phyloP scores from a whole-genome alignment of 2,888 invertebrate genomes.

The Rhyacophila evoluta region DNA sequence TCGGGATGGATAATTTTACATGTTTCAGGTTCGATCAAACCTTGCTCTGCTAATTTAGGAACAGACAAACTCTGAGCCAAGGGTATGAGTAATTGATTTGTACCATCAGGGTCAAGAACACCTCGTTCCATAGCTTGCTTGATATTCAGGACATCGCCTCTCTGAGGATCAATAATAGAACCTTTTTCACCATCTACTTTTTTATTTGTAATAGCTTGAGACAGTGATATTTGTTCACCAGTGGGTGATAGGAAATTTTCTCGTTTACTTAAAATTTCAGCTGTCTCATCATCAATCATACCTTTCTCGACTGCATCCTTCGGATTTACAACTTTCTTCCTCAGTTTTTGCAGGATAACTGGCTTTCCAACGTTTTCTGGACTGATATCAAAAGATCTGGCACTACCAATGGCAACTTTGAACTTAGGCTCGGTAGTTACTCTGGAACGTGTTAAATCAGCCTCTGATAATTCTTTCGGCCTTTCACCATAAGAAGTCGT shows the following conservation, averaged over 20 bases:
- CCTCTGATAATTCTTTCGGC: slow-evolving; percentile 64
- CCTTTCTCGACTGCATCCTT: slow-evolving; percentile 83
- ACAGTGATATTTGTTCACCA: slow-evolving; percentile 76
- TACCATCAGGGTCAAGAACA: slow-evolving; percentile 81
- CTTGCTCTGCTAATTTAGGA: slow-evolving; percentile 87
- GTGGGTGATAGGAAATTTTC: slow-evolving; percentile 70
- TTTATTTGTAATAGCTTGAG: slow-evolving; percentile 79
- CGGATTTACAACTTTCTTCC: slow-evolving; percentile 80
- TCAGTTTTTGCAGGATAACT: slow-evolving; percentile 81
- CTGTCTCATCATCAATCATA: slow-evolving; percentile 82
- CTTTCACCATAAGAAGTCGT: slow-evolving; percentile 42
- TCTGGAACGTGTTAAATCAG: slow-evolving; percentile 71
- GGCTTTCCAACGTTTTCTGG: slow-evolving; percentile 76
- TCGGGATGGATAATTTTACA: slow-evolving; percentile 89
- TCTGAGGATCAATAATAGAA: slow-evolving; percentile 84
- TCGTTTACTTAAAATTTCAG: slow-evolving; percentile 75
- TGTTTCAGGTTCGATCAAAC: slow-evolving; percentile 80
- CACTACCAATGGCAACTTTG: slow-evolving; percentile 74
- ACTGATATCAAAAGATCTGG: slow-evolving; percentile 68
- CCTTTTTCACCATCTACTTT: slow-evolving; percentile 81
- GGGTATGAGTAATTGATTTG: slow-evolving; percentile 82
- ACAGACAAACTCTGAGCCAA: slow-evolving; percentile 84
- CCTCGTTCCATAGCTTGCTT: slow-evolving; percentile 87
- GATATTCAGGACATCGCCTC: slow-evolving; percentile 83
- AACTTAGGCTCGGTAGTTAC: slow-evolving; percentile 76